Evolutionary conservation across 1,140 invertebrate genomes (phyloP).

Genomic region (Aphelinus certus): DNA sequence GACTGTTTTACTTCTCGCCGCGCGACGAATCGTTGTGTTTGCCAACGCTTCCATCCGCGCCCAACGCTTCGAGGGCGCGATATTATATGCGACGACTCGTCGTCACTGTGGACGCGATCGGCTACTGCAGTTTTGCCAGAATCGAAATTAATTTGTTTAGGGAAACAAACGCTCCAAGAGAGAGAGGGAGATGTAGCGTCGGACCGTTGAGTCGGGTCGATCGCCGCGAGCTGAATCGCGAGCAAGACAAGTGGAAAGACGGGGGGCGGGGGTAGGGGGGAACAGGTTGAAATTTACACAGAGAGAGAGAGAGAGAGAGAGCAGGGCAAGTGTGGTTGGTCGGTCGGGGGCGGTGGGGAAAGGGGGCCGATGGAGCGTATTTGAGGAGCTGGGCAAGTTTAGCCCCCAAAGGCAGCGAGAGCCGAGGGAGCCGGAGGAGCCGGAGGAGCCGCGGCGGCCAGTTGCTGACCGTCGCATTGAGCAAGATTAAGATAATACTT

Average conservation of each 20-base stretch:
- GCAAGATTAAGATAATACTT: slow-evolving; percentile 65
- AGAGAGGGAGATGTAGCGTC: not conserved
- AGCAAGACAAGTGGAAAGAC: slow-evolving; percentile 14
- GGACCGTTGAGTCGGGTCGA: not conserved
- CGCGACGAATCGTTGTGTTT: too few species aligned
- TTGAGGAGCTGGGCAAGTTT: slow-evolving; percentile 30
- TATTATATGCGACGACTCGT: too few species aligned
- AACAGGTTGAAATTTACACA: slow-evolving; percentile 24
- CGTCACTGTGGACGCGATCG: too few species aligned
- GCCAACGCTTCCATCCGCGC: too few species aligned
- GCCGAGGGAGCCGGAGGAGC: not conserved
- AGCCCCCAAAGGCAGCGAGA: slow-evolving; percentile 21
- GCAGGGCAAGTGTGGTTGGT: too few species aligned
- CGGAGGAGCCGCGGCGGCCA: slow-evolving; percentile 15
- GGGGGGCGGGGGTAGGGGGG: not conserved
- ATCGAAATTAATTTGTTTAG: too few species aligned
- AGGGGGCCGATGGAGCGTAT: slow-evolving; percentile 11
- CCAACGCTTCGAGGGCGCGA: too few species aligned
- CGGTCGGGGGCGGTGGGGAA: too few species aligned
- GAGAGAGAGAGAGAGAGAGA: not conserved
- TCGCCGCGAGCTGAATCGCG: not conserved
- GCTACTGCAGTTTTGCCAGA: too few species aligned
- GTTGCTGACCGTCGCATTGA: slow-evolving; percentile 51
- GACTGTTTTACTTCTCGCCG: slow-evolving; percentile 14
- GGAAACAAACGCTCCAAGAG: too few species aligned